These are phyloP conservation scores for Acleris literana DNA, from an alignment of 2,888 invertebrate genomes.

Conservation along the genomic window DNA sequence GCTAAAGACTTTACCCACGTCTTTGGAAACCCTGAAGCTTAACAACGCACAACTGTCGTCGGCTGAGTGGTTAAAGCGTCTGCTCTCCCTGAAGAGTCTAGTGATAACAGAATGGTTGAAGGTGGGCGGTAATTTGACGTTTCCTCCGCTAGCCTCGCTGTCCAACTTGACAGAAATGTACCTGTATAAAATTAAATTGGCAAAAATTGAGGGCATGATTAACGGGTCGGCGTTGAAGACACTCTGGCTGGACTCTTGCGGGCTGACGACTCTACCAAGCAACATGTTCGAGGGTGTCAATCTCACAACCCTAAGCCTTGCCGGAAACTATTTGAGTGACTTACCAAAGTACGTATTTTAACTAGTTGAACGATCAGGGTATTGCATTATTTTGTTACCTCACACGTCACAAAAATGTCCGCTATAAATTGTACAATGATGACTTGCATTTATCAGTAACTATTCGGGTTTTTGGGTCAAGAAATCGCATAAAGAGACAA, in stretches of 20 bases:
- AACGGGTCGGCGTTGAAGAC: not conserved
- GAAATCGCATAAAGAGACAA: no score
- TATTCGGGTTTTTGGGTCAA: no score
- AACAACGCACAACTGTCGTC: slow-evolving; percentile 8
- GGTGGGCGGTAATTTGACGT: not conserved
- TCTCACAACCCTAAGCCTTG: slow-evolving; percentile 2
- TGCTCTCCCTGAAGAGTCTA: slow-evolving; percentile 1
- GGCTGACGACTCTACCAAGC: not conserved
- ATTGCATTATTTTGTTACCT: no score
- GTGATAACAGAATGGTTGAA: not conserved
- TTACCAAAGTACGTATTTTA: slow-evolving; percentile 16
- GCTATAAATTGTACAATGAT: no score
- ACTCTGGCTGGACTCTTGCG: slow-evolving; percentile 6
- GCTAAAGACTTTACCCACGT: not conserved
- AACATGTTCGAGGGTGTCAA: slow-evolving; percentile 5
- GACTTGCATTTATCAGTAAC: no score
- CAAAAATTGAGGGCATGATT: not conserved
- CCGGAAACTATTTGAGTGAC: slow-evolving; percentile 13
- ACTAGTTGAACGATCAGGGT: no score
- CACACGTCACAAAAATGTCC: no score
- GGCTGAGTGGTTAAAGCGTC: slow-evolving; percentile 32
- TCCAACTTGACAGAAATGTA: not conserved
- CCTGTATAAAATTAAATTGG: not conserved
- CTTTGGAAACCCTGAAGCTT: slow-evolving; percentile 5
- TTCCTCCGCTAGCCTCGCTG: slow-evolving; percentile 8